These are phyloP conservation scores for Syrphus vitripennis DNA, from an alignment of 2,888 invertebrate genomes.

Conservation along the genomic window DNA sequence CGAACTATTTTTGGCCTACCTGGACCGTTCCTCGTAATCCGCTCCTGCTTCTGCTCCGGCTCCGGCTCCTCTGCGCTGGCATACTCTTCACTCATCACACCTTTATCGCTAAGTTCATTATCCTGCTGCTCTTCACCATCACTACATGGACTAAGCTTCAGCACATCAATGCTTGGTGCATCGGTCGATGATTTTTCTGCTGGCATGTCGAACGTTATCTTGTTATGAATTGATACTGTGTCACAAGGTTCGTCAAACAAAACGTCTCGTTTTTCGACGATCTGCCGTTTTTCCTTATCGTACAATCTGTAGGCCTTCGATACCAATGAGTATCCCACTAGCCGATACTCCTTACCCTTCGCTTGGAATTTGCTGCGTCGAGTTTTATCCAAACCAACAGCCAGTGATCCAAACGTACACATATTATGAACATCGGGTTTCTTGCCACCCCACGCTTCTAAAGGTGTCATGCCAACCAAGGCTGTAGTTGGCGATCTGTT, in stretches of 20 bases:
- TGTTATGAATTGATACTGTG: neutral
- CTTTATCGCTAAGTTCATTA: neutral
- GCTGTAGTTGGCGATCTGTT: constrained; percentile 40
- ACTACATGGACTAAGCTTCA: neutral
- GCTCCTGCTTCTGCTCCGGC: neutral
- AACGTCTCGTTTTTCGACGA: constrained; percentile 46
- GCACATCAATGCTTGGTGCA: neutral
- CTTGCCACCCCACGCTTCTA: constrained; percentile 18
- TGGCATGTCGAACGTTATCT: constrained; percentile 34
- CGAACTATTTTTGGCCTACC: constrained; percentile 25
- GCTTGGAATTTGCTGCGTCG: constrained; percentile 25
- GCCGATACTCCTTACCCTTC: constrained; percentile 27
- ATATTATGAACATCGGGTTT: constrained; percentile 52
- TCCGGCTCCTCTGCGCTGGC: constrained; percentile 20
- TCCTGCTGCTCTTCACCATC: constrained; percentile 1
- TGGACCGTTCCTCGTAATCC: neutral
- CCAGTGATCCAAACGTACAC: constrained; percentile 38
- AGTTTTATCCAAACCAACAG: constrained; percentile 31
- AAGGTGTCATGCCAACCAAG: constrained; percentile 32
- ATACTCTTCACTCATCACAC: constrained; percentile 26
- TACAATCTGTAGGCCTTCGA: constrained; percentile 60
- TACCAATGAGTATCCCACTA: constrained; percentile 40
- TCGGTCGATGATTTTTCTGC: neutral
- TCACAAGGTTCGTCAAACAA: constrained; percentile 41
- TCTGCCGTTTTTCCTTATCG: constrained; percentile 38